Evolutionary conservation across 2,888 invertebrate genomes (phyloP).

Genomic region (Antheraea yamamai): DNA sequence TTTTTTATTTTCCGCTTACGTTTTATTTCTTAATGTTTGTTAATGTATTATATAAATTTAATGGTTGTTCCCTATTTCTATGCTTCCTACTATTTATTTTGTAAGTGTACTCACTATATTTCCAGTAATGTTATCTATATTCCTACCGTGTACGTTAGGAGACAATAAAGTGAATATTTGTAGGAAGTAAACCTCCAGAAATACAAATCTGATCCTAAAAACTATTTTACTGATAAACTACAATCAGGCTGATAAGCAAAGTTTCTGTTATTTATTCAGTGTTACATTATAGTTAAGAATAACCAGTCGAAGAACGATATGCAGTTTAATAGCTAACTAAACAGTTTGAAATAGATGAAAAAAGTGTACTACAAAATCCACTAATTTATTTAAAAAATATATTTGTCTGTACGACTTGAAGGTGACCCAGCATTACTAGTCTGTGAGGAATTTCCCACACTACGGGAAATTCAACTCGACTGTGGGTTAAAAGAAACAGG

Average conservation of each 20-base stretch:
- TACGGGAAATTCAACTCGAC: too few relatives aligned
- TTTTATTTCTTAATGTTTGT: not conserved
- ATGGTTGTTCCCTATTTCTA: not conserved
- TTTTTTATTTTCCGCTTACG: constrained; percentile 4
- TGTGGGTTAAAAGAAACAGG: too few relatives aligned
- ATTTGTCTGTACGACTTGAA: too few relatives aligned
- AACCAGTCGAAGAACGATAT: not conserved
- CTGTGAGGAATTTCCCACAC: too few relatives aligned
- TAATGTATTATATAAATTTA: not conserved
- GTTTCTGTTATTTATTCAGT: not conserved
- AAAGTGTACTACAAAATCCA: not conserved
- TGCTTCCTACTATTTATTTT: not conserved
- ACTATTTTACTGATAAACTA: not conserved
- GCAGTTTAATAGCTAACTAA: not conserved
- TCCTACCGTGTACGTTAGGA: too few relatives aligned
- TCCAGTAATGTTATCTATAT: not conserved
- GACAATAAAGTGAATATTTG: not conserved
- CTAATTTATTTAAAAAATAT: too few relatives aligned
- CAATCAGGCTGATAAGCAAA: not conserved
- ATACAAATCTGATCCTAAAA: not conserved
- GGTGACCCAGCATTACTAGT: too few relatives aligned
- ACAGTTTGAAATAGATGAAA: not conserved
- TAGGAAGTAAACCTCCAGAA: not conserved
- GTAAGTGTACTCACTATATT: not conserved
- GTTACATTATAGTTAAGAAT: not conserved